Percentiles rank a stretch among this genome's conserved stretches.
Evolutionary conservation across 2,888 invertebrate genomes (phyloP).

Genomic region (Trissoscelio sp.): DNA sequence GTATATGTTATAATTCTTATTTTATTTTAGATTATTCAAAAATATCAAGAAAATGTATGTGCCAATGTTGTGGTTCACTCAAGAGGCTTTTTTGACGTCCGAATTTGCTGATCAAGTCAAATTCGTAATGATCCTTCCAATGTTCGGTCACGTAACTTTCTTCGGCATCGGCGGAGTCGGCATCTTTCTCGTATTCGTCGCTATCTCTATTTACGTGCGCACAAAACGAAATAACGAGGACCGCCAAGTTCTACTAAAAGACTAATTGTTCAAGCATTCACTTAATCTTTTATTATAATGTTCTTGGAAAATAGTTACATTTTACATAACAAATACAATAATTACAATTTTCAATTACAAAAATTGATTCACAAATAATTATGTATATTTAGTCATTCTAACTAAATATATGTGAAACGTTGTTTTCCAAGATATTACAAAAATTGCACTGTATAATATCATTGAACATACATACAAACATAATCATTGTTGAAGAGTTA

Average conservation of each 20-base stretch:
- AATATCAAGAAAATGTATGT: slow-evolving; percentile 85
- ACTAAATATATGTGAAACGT: background rate
- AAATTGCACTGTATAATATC: slow-evolving; percentile 24
- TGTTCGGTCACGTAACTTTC: slow-evolving; percentile 85
- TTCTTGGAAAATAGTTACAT: background rate
- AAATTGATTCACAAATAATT: too few species aligned
- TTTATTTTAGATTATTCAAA: slow-evolving; percentile 84
- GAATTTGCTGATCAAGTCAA: slow-evolving; percentile 86
- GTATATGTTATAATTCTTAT: background rate
- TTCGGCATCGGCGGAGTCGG: slow-evolving; percentile 85
- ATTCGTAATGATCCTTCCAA: slow-evolving; percentile 84
- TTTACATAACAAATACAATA: too few species aligned
- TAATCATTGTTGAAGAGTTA: slow-evolving; percentile 31
- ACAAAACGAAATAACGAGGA: slow-evolving; percentile 79
- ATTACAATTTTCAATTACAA: too few species aligned
- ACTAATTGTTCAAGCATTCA: slow-evolving; percentile 17
- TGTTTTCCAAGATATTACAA: background rate
- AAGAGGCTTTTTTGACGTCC: slow-evolving; percentile 86
- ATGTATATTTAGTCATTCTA: too few species aligned
- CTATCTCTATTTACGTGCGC: slow-evolving; percentile 78
- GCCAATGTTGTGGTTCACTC: slow-evolving; percentile 91
- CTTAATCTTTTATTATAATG: background rate
- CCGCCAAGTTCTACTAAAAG: slow-evolving; percentile 79
- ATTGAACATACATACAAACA: background rate
- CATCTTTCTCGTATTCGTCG: slow-evolving; percentile 80